phyloP scores from a whole-genome alignment of 37 sponge, comb jelly and placozoan species.

The Hexactinellida sp. region DNA sequence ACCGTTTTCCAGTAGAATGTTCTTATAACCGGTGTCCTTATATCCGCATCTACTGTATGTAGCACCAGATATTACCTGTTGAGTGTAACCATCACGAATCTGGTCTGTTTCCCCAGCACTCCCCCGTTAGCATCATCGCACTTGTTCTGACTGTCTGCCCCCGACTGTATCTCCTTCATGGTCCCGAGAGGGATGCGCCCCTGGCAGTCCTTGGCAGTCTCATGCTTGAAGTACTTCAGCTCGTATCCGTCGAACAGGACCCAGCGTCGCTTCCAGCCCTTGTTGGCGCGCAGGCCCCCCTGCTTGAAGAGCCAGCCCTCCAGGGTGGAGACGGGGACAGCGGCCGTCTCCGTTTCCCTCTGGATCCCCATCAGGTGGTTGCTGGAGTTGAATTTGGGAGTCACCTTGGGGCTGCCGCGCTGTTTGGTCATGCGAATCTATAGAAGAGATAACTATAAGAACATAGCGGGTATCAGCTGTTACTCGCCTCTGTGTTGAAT shows the following conservation, averaged over 20 bases:
- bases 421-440: neutral
- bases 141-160: neutral
- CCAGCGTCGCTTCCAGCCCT: slow-evolving; percentile 69
- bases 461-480: neutral
- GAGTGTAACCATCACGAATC: neutral
- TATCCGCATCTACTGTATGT: too few species aligned
- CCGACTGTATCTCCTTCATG: neutral
- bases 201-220: slow-evolving; percentile 40
- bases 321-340: slow-evolving; percentile 13
- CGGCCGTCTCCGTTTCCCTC: neutral
- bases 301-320: slow-evolving; percentile 70
- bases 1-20: too few species aligned
- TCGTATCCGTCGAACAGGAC: slow-evolving; percentile 56
- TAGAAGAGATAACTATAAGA: neutral
- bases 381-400: neutral
- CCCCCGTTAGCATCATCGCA: neutral
- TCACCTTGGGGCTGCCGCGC: neutral
- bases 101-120: neutral
- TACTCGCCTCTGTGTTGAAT: neutral
- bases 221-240: slow-evolving; percentile 63
- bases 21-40: too few species aligned
- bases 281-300: slow-evolving; percentile 53
- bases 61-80: neutral
- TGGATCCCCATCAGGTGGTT: neutral
- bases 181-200: neutral